Evolutionary conservation across 64 coral and sea anemone species (phyloP).

Genomic region (Acropora yongei): DNA sequence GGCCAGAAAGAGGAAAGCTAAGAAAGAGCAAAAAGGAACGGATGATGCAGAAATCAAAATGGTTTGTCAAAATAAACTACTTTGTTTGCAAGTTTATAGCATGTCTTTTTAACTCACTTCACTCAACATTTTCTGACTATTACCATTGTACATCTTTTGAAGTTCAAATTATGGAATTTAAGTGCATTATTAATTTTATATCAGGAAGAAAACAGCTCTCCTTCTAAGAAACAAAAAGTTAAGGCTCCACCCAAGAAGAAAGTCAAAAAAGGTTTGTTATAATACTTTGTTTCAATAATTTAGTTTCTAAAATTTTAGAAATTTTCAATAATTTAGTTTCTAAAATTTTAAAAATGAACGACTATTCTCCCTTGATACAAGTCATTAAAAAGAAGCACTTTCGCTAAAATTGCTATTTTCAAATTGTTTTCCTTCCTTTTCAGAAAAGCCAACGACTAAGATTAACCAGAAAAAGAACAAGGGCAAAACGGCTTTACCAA

Average conservation of each 20-base stretch:
- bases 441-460: not conserved
- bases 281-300: not conserved
- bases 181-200: too few species aligned
- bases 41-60: constrained; percentile 9
- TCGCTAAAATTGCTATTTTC: not conserved
- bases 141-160: not conserved
- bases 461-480: not conserved
- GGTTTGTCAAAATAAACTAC: not conserved
- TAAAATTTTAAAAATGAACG: too few species aligned
- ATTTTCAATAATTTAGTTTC: too few species aligned
- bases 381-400: too few species aligned
- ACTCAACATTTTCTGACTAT: not conserved
- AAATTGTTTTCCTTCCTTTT: not conserved
- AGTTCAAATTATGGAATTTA: constrained; percentile 9
- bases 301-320: not conserved
- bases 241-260: not conserved
- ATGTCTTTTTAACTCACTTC: not conserved
- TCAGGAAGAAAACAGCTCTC: not conserved
- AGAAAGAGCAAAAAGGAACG: not conserved
- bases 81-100: not conserved
- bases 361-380: not conserved
- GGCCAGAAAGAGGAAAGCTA: constrained; percentile 16
- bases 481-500: not conserved
- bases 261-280: constrained; percentile 15
- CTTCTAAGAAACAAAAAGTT: constrained; percentile 1